Evolutionary conservation across 2,797 vertebrate species (phyloP).

Genomic region (Sebastes iracundus): DNA sequence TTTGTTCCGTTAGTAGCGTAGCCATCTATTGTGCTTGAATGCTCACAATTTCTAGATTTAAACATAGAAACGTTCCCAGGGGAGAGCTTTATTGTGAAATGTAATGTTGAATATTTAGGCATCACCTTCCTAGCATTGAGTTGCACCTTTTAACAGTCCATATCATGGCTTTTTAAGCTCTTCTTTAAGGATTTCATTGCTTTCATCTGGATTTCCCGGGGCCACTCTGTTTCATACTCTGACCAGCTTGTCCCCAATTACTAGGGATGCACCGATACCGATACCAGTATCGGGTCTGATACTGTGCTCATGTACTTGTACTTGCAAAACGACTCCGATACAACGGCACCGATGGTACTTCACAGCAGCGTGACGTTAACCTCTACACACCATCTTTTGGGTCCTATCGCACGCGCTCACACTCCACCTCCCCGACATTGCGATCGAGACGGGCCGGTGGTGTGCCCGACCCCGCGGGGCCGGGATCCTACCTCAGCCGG

Average conservation of each 20-base stretch:
- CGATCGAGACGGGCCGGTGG: no score
- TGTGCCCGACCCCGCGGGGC: no score
- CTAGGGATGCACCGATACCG: no score
- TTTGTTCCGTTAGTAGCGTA: background rate
- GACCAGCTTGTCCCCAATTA: background rate
- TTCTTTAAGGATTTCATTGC: background rate
- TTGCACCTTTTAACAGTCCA: background rate
- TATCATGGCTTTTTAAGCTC: background rate
- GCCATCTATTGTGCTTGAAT: background rate
- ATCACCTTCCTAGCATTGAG: background rate
- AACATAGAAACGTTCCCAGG: background rate
- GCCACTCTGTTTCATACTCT: background rate
- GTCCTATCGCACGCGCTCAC: no score
- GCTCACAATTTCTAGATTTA: slow-evolving; percentile 20
- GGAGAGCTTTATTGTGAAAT: background rate
- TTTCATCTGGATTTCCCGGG: background rate
- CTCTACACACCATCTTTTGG: no score
- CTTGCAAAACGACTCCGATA: no score
- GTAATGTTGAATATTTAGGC: background rate
- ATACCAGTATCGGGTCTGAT: no score
- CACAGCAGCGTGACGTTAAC: no score
- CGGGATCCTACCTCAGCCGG: no score
- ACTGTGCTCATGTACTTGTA: no score
- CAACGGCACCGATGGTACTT: no score
- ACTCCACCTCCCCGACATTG: no score